Percentiles rank a stretch among this genome's conserved stretches.
phyloP scores from a whole-genome alignment of 2,888 invertebrate species.

The Copidosoma aretas region DNA sequence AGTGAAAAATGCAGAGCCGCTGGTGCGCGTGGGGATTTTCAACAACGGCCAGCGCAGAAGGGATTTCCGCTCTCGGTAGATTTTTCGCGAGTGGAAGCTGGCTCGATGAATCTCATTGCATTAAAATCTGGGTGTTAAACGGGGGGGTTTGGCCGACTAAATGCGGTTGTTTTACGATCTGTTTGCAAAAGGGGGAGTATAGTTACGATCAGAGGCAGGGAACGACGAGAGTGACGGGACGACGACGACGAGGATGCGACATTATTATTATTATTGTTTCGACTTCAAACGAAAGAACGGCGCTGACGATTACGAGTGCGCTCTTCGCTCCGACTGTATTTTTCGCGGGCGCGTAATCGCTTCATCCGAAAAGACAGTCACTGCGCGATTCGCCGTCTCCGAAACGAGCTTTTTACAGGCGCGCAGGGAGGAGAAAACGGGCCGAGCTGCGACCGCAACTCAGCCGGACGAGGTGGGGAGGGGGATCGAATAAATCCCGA shows the following conservation, averaged over 20 bases:
- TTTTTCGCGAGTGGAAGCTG: not conserved
- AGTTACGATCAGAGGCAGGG: too few relatives aligned
- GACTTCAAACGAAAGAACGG: slow-evolving; percentile 17
- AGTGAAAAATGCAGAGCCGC: slow-evolving; percentile 4
- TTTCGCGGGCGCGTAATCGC: slow-evolving; percentile 34
- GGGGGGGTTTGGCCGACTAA: not conserved
- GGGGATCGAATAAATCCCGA: slow-evolving; percentile 37
- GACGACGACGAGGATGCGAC: too few relatives aligned
- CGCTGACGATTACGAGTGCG: slow-evolving; percentile 14
- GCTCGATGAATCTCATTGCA: not conserved
- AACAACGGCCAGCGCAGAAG: not conserved
- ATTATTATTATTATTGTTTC: not conserved
- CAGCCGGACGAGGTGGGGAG: slow-evolving; percentile 15
- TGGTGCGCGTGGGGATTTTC: slow-evolving; percentile 23
- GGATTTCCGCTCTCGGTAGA: not conserved
- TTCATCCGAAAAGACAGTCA: slow-evolving; percentile 31
- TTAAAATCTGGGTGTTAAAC: not conserved
- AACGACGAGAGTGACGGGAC: too few relatives aligned
- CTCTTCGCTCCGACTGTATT: not conserved
- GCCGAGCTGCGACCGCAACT: slow-evolving; percentile 22
- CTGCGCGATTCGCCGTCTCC: not conserved
- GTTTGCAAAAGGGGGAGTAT: too few relatives aligned
- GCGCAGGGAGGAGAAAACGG: not conserved
- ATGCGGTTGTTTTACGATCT: not conserved
- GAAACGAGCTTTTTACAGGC: too few relatives aligned